Percentiles rank a stretch among this genome's conserved stretches.
Evolutionary conservation across 2,888 invertebrate genomes (phyloP).

Genomic region (Oeneis ivallda): DNA sequence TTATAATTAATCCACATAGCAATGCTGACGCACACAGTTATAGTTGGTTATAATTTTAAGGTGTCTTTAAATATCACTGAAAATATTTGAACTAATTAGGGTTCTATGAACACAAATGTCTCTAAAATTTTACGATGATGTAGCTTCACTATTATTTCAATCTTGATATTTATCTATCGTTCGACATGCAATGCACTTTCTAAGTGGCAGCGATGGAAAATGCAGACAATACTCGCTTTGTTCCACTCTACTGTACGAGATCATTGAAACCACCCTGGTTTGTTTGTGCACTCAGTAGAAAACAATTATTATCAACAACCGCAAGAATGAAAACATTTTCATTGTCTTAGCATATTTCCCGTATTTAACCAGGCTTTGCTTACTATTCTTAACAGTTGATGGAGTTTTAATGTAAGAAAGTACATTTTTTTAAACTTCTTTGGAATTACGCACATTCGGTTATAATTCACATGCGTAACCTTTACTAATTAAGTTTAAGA

Average conservation of each 20-base stretch:
- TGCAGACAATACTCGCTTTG: conserved; percentile 37
- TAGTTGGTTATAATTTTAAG: neutral
- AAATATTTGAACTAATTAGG: neutral
- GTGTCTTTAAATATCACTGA: neutral
- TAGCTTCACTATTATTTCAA: conserved; percentile 19
- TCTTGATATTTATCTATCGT: conserved; percentile 29
- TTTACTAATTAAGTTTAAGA: too few species aligned
- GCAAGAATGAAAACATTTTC: conserved; percentile 3
- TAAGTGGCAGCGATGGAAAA: conserved; percentile 36
- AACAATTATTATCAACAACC: conserved; percentile 14
- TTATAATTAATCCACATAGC: neutral
- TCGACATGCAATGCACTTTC: conserved; percentile 39
- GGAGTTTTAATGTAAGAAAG: neutral
- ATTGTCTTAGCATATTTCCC: neutral
- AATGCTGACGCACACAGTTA: neutral
- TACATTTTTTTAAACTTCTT: neutral
- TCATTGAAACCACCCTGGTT: conserved; percentile 29
- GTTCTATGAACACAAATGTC: neutral
- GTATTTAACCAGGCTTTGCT: neutral
- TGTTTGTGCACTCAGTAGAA: conserved; percentile 21
- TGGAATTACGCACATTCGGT: neutral
- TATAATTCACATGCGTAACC: neutral
- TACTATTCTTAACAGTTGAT: too few species aligned
- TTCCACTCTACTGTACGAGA: conserved; percentile 22
- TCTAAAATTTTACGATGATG: conserved; percentile 1